Conservation (phyloP, 2,888 invertebrate species). For the Capitulum mitella region DNA sequence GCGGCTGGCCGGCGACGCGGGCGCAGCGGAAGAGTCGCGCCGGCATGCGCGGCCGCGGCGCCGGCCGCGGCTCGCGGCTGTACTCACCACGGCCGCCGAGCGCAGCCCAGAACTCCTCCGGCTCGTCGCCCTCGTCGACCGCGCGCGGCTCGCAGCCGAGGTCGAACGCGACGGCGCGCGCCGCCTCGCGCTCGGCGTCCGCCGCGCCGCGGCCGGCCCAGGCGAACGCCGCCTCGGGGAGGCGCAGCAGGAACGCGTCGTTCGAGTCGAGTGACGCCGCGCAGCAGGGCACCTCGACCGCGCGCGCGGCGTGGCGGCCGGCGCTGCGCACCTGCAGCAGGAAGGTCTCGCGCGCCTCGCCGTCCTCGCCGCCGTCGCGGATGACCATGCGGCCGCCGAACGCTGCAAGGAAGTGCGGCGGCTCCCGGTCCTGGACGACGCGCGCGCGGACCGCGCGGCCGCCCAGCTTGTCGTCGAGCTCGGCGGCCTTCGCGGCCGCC, state of each 20-base stretch:
- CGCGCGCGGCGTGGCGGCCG: slow-evolving; percentile 61
- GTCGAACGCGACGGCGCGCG: slow-evolving; percentile 68
- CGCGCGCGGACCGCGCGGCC: slow-evolving; percentile 56
- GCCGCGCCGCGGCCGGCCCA: slow-evolving; percentile 88
- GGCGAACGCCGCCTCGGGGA: slow-evolving; percentile 50
- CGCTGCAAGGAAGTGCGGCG: slow-evolving; percentile 81
- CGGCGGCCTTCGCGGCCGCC: slow-evolving; percentile 52
- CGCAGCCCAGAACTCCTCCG: slow-evolving; percentile 65
- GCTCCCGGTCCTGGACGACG: slow-evolving; percentile 81
- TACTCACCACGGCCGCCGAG: slow-evolving; percentile 62
- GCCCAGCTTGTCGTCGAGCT: slow-evolving; percentile 50
- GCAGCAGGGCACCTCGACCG: slow-evolving; percentile 54
- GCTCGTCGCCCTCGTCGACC: slow-evolving; percentile 60
- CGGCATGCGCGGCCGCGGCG: slow-evolving; percentile 45
- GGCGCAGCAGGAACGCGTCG: slow-evolving; percentile 74
- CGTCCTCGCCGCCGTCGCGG: slow-evolving; percentile 42
- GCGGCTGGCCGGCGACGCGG: slow-evolving; percentile 9
- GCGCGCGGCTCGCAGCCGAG: slow-evolving; percentile 57
- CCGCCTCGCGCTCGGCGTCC: slow-evolving; percentile 87
- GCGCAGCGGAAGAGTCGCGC: slow-evolving; percentile 50
- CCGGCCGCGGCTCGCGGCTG: slow-evolving; percentile 45
- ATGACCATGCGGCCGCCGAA: slow-evolving; percentile 74
- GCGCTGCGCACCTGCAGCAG: slow-evolving; percentile 76
- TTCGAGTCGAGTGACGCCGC: slow-evolving; percentile 63
- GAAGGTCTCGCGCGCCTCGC: slow-evolving; percentile 58